phyloP scores from a whole-genome alignment of 2,888 invertebrate species.

The Oligia strigilis region DNA sequence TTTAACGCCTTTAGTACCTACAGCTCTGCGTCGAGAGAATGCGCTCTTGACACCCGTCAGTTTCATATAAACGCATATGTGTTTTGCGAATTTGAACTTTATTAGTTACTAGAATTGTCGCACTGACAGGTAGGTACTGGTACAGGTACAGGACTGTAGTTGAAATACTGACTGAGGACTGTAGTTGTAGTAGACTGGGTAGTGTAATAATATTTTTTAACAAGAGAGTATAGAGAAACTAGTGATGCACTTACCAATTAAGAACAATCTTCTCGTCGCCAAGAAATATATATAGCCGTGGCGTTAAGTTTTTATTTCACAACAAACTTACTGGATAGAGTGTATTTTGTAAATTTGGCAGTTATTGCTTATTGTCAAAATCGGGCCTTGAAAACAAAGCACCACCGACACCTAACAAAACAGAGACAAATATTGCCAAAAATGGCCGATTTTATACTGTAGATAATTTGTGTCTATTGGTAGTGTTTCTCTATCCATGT shows the following conservation, averaged over 20 bases:
- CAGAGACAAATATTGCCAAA: background rate
- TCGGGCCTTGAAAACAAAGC: background rate
- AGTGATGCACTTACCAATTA: background rate
- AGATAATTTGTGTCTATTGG: background rate
- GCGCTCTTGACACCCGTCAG: background rate
- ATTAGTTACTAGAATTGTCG: background rate
- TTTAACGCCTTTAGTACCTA: background rate
- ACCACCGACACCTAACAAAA: background rate
- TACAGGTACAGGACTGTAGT: background rate
- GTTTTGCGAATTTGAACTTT: background rate
- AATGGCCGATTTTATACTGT: background rate
- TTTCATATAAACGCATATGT: background rate
- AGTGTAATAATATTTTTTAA: background rate
- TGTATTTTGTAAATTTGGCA: background rate
- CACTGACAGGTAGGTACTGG: too few relatives aligned
- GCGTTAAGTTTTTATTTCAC: background rate
- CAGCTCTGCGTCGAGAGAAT: background rate
- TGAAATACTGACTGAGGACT: too few relatives aligned
- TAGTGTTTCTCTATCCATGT: background rate
- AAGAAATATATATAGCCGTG: background rate
- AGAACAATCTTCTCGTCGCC: background rate
- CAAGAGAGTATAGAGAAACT: background rate
- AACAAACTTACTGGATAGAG: too few relatives aligned
- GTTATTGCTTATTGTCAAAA: background rate
- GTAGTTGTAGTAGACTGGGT: too few relatives aligned